Percentiles rank a stretch among this genome's conserved stretches.
Evolutionary conservation across 92 coral and sea anemone genomes (phyloP).

Genomic region (Siderastrea radians): DNA sequence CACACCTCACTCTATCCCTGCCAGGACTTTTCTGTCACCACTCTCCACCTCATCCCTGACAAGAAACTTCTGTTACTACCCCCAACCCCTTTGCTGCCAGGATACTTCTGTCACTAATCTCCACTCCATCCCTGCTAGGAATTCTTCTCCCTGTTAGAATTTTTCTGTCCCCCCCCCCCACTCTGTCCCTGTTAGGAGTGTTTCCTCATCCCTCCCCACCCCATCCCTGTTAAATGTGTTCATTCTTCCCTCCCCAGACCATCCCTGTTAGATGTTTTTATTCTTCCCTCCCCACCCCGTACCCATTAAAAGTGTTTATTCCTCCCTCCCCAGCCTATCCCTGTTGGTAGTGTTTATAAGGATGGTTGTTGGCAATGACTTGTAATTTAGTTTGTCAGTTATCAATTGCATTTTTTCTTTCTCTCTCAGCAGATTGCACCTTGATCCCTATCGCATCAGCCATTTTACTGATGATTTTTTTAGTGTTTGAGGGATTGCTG

Average conservation of each 20-base stretch:
- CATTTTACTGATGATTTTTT: conserved; percentile 92
- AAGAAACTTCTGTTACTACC: neutral
- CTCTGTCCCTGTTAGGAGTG: neutral
- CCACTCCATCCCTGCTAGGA: neutral
- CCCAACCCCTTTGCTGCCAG: neutral
- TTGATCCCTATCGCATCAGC: conserved; percentile 90
- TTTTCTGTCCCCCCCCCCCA: neutral
- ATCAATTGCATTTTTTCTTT: neutral
- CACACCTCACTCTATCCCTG: neutral
- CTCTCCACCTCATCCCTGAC: neutral
- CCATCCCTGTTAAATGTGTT: neutral
- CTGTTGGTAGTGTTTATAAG: too few species aligned
- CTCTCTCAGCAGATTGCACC: conserved; percentile 82
- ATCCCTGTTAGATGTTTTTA: neutral
- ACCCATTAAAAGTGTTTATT: neutral
- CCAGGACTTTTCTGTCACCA: neutral
- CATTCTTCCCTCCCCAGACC: neutral
- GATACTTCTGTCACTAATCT: neutral
- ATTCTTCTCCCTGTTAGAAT: neutral
- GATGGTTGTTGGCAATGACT: too few species aligned
- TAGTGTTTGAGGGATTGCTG: conserved; percentile 94
- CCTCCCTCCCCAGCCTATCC: neutral
- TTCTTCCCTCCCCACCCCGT: neutral
- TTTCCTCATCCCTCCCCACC: neutral
- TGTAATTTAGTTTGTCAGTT: too few species aligned